These are phyloP conservation scores for Propsilocerus akamusi DNA, from an alignment of 1,140 invertebrate genomes.

Conservation along the genomic window DNA sequence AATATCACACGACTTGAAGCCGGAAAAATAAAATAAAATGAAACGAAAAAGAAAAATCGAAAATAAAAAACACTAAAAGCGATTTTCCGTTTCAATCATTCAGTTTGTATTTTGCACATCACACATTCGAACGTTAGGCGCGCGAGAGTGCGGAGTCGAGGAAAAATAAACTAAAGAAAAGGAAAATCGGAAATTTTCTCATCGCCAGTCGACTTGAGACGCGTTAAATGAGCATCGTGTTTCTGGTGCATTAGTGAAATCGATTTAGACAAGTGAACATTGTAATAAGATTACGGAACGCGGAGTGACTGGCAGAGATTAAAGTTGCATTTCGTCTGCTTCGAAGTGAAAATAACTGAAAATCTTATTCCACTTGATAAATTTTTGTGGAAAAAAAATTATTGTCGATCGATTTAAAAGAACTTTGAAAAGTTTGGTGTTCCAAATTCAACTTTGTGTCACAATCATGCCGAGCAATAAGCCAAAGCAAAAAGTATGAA, in stretches of 20 bases:
- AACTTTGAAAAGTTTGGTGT: no score
- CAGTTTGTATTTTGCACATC: neutral
- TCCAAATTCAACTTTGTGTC: no score
- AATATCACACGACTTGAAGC: neutral
- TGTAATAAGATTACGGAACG: neutral
- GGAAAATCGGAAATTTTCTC: no score
- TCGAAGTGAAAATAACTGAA: no score
- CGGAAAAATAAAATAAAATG: neutral
- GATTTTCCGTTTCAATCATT: neutral
- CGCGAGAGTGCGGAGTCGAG: neutral
- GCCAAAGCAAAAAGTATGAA: neutral
- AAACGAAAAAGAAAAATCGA: neutral
- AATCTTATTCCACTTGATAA: no score
- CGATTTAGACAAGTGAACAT: neutral
- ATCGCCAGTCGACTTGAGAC: no score
- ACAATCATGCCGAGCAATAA: constrained; percentile 2
- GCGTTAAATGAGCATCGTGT: no score
- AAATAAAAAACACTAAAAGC: neutral
- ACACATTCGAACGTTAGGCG: no score
- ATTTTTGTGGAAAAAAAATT: no score
- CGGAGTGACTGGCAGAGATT: no score
- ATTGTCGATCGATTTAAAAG: no score
- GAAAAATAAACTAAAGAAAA: neutral
- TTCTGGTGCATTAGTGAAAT: neutral
- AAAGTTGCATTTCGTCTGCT: no score